phyloP scores from a whole-genome alignment of 2,797 vertebrate species.

The Catostomus latipinnis region DNA sequence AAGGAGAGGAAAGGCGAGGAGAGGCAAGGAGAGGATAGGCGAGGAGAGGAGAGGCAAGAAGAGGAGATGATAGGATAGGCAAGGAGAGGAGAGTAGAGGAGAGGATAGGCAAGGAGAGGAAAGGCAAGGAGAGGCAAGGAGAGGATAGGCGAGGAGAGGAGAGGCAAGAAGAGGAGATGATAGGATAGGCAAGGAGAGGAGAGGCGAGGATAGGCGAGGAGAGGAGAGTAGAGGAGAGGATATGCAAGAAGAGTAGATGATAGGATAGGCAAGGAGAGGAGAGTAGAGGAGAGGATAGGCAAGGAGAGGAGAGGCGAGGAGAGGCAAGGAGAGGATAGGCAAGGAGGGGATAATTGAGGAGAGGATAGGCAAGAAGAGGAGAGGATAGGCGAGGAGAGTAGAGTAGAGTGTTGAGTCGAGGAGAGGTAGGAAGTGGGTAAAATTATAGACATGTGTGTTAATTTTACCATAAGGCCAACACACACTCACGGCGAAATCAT shows the following conservation, averaged over 20 bases:
- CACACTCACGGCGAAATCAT: too few relatives aligned
- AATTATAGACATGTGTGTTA: conserved; percentile 35
- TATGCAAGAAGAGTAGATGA: background rate
- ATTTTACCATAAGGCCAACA: background rate
- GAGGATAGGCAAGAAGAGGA: background rate
- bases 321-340: too few relatives aligned
- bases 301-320: background rate
- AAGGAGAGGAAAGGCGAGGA: too few relatives aligned
- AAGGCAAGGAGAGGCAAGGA: too few relatives aligned
- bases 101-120: background rate
- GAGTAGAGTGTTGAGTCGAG: too few relatives aligned
- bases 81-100: background rate
- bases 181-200: too few relatives aligned
- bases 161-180: too few relatives aligned
- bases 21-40: background rate
- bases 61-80: background rate
- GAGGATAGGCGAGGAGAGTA: background rate
- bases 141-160: too few relatives aligned
- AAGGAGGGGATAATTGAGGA: too few relatives aligned
- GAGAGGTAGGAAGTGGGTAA: background rate
- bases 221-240: background rate
- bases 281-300: background rate
- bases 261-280: background rate
- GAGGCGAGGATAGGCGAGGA: too few relatives aligned
- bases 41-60: background rate